These are phyloP conservation scores for Eupithecia inturbata DNA, from an alignment of 2,888 invertebrate genomes.

Conservation along the genomic window DNA sequence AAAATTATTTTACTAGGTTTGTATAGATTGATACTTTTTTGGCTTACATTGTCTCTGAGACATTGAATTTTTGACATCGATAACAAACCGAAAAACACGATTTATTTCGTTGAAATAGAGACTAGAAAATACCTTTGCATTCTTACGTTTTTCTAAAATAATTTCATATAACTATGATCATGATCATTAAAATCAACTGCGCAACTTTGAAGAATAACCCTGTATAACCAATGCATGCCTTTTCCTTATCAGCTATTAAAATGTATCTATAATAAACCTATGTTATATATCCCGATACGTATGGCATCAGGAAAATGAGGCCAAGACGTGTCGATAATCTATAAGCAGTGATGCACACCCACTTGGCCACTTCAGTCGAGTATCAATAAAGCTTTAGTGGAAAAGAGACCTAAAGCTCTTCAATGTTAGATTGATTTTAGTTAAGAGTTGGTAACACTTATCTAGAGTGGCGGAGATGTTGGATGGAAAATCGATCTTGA, in stretches of 20 bases:
- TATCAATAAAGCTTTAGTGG: constrained; percentile 12
- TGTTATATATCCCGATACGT: neutral
- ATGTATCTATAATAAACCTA: neutral
- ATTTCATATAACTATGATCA: too few relatives aligned
- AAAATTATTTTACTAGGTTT: too few relatives aligned
- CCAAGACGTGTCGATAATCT: neutral
- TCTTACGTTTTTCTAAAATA: too few relatives aligned
- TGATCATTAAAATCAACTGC: neutral
- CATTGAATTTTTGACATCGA: too few relatives aligned
- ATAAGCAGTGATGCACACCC: neutral
- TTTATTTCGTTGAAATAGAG: too few relatives aligned
- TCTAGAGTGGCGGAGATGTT: neutral
- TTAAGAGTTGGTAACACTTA: neutral
- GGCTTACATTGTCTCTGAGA: too few relatives aligned
- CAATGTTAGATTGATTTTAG: constrained; percentile 5
- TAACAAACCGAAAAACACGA: too few relatives aligned
- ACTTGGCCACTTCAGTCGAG: constrained; percentile 10
- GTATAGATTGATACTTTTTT: too few relatives aligned
- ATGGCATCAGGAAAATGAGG: neutral
- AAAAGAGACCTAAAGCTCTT: constrained; percentile 6
- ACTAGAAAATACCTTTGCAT: too few relatives aligned
- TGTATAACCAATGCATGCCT: neutral
- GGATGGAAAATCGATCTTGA: neutral
- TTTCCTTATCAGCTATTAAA: neutral
- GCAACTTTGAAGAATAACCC: neutral